Conservation (phyloP, 2,797 vertebrate genomes). For the Sebastes nivosus region DNA sequence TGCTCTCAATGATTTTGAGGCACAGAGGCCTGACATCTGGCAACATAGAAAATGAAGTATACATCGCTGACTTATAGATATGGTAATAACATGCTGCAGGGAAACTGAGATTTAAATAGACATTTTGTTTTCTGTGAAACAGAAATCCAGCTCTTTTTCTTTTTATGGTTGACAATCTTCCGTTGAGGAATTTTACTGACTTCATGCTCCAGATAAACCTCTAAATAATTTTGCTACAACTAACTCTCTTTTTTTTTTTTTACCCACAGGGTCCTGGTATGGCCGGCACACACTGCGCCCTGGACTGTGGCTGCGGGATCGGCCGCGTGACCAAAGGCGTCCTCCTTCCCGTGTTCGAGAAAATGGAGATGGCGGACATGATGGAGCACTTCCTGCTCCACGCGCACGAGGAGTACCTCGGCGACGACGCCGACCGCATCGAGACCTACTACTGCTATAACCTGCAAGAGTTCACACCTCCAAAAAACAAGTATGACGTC, state of each 20-base stretch:
- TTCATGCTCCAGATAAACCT: background rate
- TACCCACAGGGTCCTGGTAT: conserved; percentile 86
- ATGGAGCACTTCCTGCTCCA: conserved; percentile 92
- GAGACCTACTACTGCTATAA: conserved; percentile 91
- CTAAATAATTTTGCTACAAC: background rate
- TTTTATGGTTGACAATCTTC: background rate
- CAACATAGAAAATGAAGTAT: conserved; percentile 2
- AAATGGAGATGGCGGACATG: conserved; percentile 94
- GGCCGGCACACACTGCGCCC: conserved; percentile 86
- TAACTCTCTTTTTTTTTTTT: background rate
- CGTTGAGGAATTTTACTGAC: background rate
- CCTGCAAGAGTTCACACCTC: conserved; percentile 91
- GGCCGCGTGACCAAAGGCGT: conserved; percentile 93
- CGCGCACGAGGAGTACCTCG: conserved; percentile 91
- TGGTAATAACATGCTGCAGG: conserved; percentile 32
- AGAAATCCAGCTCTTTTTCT: conserved; percentile 2
- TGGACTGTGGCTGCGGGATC: conserved; percentile 95
- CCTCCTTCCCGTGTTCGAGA: conserved; percentile 90
- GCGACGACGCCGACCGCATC: conserved; percentile 84
- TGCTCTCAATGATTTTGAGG: conserved; percentile 28
- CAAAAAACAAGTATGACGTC: conserved; percentile 88
- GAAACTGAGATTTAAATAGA: conserved; percentile 1
- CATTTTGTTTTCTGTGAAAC: conserved; percentile 4
- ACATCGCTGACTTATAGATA: conserved; percentile 16
- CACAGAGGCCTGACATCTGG: conserved; percentile 55